A percentile compares a stretch with the other conserved stretches of the same genome.
phyloP scores from a whole-genome alignment of 2,113 vertebrate species.

The Catharus fuscescens region DNA sequence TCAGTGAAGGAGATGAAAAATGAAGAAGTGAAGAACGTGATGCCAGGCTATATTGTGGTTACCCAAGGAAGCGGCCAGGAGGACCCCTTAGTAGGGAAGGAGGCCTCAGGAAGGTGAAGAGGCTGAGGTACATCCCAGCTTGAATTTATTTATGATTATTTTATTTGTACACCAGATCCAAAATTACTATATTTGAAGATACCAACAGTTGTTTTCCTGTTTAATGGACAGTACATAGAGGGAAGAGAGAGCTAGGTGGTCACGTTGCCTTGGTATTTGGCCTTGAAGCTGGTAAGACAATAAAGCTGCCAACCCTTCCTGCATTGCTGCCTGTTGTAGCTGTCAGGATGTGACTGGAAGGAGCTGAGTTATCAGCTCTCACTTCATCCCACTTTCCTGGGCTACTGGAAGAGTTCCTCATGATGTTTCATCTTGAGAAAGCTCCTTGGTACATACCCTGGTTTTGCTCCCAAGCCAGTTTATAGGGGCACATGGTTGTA shows the following conservation, averaged over 20 bases:
- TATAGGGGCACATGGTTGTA: background rate
- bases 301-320: rapidly evolving
- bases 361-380: background rate
- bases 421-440: background rate
- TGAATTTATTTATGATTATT: background rate
- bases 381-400: background rate
- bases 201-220: background rate
- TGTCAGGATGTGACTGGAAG: background rate
- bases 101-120: background rate
- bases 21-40: background rate
- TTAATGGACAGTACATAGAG: background rate
- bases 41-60: background rate
- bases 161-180: background rate
- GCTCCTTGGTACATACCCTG: rapidly evolving
- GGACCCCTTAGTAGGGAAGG: rapidly evolving
- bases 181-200: background rate
- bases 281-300: background rate
- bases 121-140: background rate
- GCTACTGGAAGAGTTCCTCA: background rate
- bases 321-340: background rate
- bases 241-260: background rate
- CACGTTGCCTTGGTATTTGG: background rate
- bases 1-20: background rate
- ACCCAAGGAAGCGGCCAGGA: background rate
- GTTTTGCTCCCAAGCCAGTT: background rate